Percentiles rank a stretch among this genome's conserved stretches.
Evolutionary conservation across 2,113 vertebrate species (phyloP).

Genomic region (Mesoclemmys tuberculata): DNA sequence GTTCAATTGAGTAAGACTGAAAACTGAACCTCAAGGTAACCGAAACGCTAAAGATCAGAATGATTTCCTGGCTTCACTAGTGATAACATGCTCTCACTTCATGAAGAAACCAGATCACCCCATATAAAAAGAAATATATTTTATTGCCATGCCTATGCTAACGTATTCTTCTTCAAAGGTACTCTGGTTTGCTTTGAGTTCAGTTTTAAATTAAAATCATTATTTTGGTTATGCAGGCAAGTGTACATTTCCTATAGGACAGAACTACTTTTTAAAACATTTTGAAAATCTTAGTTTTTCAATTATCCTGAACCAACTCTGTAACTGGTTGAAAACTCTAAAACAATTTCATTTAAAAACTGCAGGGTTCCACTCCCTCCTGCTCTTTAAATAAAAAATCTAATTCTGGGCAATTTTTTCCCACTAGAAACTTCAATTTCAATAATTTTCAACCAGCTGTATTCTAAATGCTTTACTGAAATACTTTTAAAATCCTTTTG

Average conservation of each 20-base stretch:
- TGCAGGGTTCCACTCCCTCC: background rate
- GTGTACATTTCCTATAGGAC: background rate
- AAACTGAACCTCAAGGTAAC: background rate
- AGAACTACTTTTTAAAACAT: background rate
- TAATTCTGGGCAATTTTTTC: background rate
- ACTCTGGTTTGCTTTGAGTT: background rate
- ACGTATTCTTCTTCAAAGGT: background rate
- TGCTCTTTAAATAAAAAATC: background rate
- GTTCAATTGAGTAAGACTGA: background rate
- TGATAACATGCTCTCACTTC: background rate
- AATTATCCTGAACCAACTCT: background rate
- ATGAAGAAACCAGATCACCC: background rate
- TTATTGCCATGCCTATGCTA: background rate
- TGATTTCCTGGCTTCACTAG: background rate
- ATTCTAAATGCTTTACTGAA: background rate
- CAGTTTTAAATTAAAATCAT: background rate
- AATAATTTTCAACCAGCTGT: background rate
- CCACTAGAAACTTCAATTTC: background rate
- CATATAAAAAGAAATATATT: background rate
- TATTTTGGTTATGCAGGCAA: background rate
- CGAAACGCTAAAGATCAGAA: background rate
- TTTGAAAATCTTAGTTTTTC: background rate
- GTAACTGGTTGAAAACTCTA: background rate
- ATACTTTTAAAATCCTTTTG: background rate
- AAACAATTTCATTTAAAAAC: background rate